phyloP scores from a whole-genome alignment of 2,888 invertebrate genomes.

The Choreutis nemorana region DNA sequence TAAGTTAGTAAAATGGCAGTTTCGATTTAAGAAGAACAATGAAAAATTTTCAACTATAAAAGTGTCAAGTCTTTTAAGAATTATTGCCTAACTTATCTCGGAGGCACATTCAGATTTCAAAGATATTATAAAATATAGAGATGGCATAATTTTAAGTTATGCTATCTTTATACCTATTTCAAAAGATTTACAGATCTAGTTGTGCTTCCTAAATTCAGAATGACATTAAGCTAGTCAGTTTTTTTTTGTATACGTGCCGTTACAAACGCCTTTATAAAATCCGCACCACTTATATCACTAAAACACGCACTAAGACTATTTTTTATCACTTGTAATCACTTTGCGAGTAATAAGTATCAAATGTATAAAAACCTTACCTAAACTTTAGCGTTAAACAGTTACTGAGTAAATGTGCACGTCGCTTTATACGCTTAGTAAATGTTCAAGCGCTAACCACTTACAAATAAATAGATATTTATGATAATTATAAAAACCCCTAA shows the following conservation, averaged over 20 bases:
- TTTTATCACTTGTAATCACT: slow-evolving; percentile 63
- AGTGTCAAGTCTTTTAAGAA: slow-evolving; percentile 55
- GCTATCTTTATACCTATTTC: too few relatives aligned
- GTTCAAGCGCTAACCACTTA: slow-evolving; percentile 49
- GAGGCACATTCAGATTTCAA: too few relatives aligned
- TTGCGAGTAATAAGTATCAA: slow-evolving; percentile 64
- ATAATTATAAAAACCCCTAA: slow-evolving; percentile 47
- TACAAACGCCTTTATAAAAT: slow-evolving; percentile 29
- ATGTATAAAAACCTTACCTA: slow-evolving; percentile 60
- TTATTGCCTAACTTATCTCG: slow-evolving; percentile 56
- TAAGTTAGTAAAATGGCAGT: slow-evolving; percentile 59
- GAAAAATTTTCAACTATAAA: slow-evolving; percentile 51
- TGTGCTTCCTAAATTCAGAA: slow-evolving; percentile 27
- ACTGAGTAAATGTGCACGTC: slow-evolving; percentile 52
- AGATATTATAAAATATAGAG: too few relatives aligned
- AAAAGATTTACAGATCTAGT: not conserved
- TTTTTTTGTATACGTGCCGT: slow-evolving; percentile 8
- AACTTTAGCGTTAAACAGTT: slow-evolving; percentile 47
- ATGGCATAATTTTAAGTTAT: too few relatives aligned
- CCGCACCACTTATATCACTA: slow-evolving; percentile 58
- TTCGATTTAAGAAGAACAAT: slow-evolving; percentile 38
- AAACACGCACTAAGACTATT: slow-evolving; percentile 47
- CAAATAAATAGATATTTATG: slow-evolving; percentile 58
- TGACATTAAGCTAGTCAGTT: slow-evolving; percentile 19
- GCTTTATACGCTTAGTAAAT: slow-evolving; percentile 46